A percentile compares a stretch with the other conserved stretches of the same genome.
phyloP scores from a whole-genome alignment of 2,797 vertebrate species.

The Antennarius maculatus region DNA sequence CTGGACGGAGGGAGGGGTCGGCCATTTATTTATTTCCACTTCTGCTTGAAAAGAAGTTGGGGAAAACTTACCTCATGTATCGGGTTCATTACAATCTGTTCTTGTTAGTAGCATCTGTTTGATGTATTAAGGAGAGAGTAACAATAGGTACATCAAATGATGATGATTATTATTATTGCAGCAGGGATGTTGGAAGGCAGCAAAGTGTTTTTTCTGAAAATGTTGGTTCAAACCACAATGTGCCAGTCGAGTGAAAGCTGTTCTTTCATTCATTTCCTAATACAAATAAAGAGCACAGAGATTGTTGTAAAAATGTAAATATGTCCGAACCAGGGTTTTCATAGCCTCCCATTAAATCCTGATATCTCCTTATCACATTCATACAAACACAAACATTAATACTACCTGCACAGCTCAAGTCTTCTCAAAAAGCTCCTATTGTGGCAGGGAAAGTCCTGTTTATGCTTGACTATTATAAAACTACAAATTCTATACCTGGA shows the following conservation, averaged over 20 bases:
- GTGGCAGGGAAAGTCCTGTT: slow-evolving; percentile 22
- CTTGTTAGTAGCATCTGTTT: slow-evolving; percentile 82
- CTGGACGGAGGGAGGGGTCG: slow-evolving; percentile 69
- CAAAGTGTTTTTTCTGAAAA: slow-evolving; percentile 64
- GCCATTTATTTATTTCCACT: slow-evolving; percentile 83
- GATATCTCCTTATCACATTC: slow-evolving; percentile 11
- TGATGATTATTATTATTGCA: slow-evolving; percentile 78
- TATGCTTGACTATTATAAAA: slow-evolving; percentile 22
- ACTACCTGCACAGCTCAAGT: too few relatives aligned
- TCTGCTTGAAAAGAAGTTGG: slow-evolving; percentile 78
- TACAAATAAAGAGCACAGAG: slow-evolving; percentile 26
- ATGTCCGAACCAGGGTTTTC: slow-evolving; percentile 34
- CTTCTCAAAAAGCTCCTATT: slow-evolving; percentile 3
- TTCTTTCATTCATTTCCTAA: slow-evolving; percentile 52
- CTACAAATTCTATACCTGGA: slow-evolving; percentile 30
- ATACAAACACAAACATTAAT: not conserved
- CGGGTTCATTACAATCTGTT: slow-evolving; percentile 69
- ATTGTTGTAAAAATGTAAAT: slow-evolving; percentile 24
- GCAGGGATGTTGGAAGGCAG: slow-evolving; percentile 72
- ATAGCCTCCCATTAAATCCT: slow-evolving; percentile 12
- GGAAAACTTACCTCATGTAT: slow-evolving; percentile 77
- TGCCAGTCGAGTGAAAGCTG: slow-evolving; percentile 34
- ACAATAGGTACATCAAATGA: slow-evolving; percentile 82
- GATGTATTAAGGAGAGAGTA: slow-evolving; percentile 72
- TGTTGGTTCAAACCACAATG: slow-evolving; percentile 59